phyloP scores from a whole-genome alignment of 2,888 invertebrate genomes.

The Podotricha telesiphe region DNA sequence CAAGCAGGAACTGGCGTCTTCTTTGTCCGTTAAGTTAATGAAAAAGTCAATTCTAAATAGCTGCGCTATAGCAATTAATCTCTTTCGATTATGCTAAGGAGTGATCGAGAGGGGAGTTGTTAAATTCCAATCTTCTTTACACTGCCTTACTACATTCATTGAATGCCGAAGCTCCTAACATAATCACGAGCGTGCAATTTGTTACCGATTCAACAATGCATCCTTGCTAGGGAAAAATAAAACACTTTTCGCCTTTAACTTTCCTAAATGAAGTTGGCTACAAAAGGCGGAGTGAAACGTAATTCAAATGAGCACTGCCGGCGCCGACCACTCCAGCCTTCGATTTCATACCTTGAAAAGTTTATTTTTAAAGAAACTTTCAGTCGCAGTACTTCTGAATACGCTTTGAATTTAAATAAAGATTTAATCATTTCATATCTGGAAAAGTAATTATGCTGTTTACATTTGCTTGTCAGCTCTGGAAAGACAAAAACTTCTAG shows the following conservation, averaged over 20 bases:
- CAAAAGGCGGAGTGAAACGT: constrained; percentile 77
- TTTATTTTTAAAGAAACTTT: constrained; percentile 77
- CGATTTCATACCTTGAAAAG: constrained; percentile 76
- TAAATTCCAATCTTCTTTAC: constrained; percentile 68
- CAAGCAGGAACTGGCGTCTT: constrained; percentile 10
- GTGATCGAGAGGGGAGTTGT: constrained; percentile 53
- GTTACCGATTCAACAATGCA: constrained; percentile 82
- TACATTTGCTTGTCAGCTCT: not conserved
- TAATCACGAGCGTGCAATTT: constrained; percentile 79
- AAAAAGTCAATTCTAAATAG: constrained; percentile 32
- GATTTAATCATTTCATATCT: constrained; percentile 50
- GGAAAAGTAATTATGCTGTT: constrained; percentile 11
- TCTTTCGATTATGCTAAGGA: constrained; percentile 45
- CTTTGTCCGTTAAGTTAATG: constrained; percentile 33
- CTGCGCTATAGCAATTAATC: constrained; percentile 44
- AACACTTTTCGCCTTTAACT: constrained; percentile 72
- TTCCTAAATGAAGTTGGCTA: constrained; percentile 82
- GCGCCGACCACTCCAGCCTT: constrained; percentile 68
- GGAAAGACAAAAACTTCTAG: too few relatives aligned
- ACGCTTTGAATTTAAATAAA: constrained; percentile 60
- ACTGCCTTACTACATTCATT: constrained; percentile 52
- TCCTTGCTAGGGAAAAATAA: constrained; percentile 72
- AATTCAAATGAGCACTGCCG: constrained; percentile 77
- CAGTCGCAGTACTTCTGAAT: constrained; percentile 67
- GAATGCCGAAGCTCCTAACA: constrained; percentile 63